These are phyloP conservation scores for Sakesphorus luctuosus DNA, from an alignment of 2,113 vertebrate genomes.

Conservation along the genomic window DNA sequence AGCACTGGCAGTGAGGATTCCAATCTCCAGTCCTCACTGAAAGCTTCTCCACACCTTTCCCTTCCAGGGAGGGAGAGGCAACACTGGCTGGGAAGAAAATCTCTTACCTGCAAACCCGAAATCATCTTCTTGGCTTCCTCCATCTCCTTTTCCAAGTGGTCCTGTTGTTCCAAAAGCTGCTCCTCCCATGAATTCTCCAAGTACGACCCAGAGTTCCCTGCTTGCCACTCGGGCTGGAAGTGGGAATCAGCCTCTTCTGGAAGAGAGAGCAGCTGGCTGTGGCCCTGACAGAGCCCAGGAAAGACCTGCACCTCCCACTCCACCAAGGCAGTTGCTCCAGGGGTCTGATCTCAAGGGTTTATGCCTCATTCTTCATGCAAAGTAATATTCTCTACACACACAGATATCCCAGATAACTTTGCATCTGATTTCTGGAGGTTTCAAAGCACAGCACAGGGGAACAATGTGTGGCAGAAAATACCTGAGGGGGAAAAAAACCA, in stretches of 20 bases:
- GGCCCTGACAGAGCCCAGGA: background rate
- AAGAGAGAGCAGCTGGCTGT: background rate
- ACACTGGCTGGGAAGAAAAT: background rate
- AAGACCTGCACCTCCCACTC: background rate
- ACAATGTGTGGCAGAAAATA: background rate
- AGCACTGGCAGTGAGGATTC: background rate
- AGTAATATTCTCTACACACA: background rate
- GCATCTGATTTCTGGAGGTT: background rate
- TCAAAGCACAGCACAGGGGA: background rate
- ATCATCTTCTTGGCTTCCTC: slow-evolving; percentile 95
- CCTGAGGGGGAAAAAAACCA: background rate
- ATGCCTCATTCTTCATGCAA: background rate
- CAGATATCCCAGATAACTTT: accelerated
- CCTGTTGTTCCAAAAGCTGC: slow-evolving; percentile 90
- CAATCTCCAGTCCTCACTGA: background rate
- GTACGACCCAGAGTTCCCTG: slow-evolving; percentile 71
- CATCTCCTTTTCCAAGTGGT: slow-evolving; percentile 92
- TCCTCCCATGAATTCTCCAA: slow-evolving; percentile 90
- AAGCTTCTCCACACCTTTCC: background rate
- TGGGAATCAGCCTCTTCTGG: slow-evolving; percentile 65
- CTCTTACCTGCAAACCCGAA: slow-evolving; percentile 89
- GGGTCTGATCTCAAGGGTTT: background rate
- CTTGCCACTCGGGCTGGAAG: slow-evolving; percentile 73
- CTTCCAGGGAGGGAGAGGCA: too few species aligned
- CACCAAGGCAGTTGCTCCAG: background rate